Conservation (phyloP, 1,140 invertebrate species). For the Zelostemma sp. region DNA sequence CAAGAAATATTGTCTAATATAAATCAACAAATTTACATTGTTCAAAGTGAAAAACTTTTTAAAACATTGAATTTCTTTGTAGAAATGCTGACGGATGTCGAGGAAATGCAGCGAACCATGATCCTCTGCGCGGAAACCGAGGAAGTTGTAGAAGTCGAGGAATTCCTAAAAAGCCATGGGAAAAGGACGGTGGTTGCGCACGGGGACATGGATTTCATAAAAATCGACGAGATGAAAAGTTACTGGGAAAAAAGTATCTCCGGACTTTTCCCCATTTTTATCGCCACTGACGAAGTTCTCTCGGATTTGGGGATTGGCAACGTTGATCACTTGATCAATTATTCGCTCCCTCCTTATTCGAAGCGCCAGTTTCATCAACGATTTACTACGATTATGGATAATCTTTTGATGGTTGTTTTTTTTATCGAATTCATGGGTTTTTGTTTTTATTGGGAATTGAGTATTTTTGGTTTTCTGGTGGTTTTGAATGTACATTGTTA, state of each 20-base stretch:
- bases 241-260: constrained; percentile 50
- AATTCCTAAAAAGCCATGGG: constrained; percentile 35
- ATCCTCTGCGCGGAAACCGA: constrained; percentile 51
- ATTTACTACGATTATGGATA: constrained; percentile 63
- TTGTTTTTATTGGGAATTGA: constrained; percentile 7
- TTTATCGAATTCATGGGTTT: not conserved
- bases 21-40: no score
- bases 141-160: constrained; percentile 53
- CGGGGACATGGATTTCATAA: constrained; percentile 39
- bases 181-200: constrained; percentile 49
- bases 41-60: not conserved
- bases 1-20: not conserved
- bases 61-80: not conserved
- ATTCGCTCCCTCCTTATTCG: constrained; percentile 52
- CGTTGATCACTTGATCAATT: constrained; percentile 64
- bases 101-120: constrained; percentile 48
- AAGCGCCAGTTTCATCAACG: constrained; percentile 62
- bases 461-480: constrained; percentile 11
- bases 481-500: no score
- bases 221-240: constrained; percentile 48
- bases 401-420: constrained; percentile 54
- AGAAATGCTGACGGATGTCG: constrained; percentile 47
- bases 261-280: constrained; percentile 57
- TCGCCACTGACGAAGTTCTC: constrained; percentile 63
- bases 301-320: constrained; percentile 58